Percentiles rank a stretch among this genome's conserved stretches.
phyloP scores from a whole-genome alignment of 2,113 vertebrate species.

The Gambusia affinis region DNA sequence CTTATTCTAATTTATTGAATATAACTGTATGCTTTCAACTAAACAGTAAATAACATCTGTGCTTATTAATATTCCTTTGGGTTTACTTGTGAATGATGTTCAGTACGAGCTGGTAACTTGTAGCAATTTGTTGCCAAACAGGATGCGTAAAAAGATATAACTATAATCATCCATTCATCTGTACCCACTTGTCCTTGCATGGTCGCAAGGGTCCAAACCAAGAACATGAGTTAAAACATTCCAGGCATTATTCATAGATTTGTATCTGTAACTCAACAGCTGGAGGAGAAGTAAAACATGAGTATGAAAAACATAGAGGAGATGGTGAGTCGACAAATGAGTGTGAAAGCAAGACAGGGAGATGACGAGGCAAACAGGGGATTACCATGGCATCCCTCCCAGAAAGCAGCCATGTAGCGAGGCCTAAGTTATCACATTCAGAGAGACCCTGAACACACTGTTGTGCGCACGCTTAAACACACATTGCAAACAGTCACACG shows the following conservation, averaged over 20 bases:
- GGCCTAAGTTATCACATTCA: conserved; percentile 50
- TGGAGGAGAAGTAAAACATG: not conserved
- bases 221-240: not conserved
- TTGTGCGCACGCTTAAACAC: conserved; percentile 2
- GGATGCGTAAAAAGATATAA: not conserved
- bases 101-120: not conserved
- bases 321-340: conserved; percentile 7
- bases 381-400: conserved; percentile 60
- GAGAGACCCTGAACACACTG: conserved; percentile 25
- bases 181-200: not conserved
- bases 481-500: conserved; percentile 36
- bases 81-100: not conserved
- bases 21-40: not conserved
- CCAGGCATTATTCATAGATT: not conserved
- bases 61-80: not conserved
- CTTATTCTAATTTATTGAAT: not conserved
- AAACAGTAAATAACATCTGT: not conserved
- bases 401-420: conserved; percentile 48
- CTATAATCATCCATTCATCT: not conserved
- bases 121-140: not conserved
- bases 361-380: conserved; percentile 30
- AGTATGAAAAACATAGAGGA: conserved; percentile 23
- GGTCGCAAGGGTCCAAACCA: not conserved
- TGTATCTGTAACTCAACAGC: conserved; percentile 11
- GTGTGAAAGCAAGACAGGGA: conserved; percentile 23